Evolutionary conservation across 2,888 invertebrate species (phyloP).

Genomic region (Sceliomorpha sp.): DNA sequence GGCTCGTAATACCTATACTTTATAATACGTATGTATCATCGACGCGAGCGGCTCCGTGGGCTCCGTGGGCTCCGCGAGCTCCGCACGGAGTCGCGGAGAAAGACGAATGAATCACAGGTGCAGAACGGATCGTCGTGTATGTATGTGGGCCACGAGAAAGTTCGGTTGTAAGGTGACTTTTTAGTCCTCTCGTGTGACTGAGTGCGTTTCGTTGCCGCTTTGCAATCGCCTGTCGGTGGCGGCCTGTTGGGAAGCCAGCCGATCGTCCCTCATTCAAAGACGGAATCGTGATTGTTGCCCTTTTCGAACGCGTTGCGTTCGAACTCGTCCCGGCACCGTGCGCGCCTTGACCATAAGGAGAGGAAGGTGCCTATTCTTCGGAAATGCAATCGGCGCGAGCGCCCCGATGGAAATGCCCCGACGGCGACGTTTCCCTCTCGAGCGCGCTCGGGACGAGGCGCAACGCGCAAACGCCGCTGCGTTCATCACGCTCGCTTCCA

Average conservation of each 20-base stretch:
- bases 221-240: too few species aligned
- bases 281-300: slow-evolving; percentile 23
- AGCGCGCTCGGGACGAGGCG: too few species aligned
- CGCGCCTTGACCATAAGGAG: neutral
- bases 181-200: slow-evolving; percentile 35
- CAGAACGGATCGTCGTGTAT: slow-evolving; percentile 55
- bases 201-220: slow-evolving; percentile 53
- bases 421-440: too few species aligned
- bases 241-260: too few species aligned
- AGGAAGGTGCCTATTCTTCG: too few species aligned
- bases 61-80: too few species aligned
- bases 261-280: slow-evolving; percentile 27
- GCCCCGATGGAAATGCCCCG: too few species aligned
- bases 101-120: slow-evolving; percentile 59
- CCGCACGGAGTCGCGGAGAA: slow-evolving; percentile 37
- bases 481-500: too few species aligned
- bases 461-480: too few species aligned
- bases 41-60: slow-evolving; percentile 20
- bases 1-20: slow-evolving; percentile 1
- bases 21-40: slow-evolving; percentile 19
- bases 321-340: slow-evolving; percentile 5
- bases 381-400: too few species aligned
- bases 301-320: slow-evolving; percentile 18
- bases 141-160: slow-evolving; percentile 78
- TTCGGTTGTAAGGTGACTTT: slow-evolving; percentile 60